A percentile compares a stretch with the other conserved stretches of the same genome.
Evolutionary conservation across 2,113 vertebrate species (phyloP).

Genomic region (Leptosomus discolor): DNA sequence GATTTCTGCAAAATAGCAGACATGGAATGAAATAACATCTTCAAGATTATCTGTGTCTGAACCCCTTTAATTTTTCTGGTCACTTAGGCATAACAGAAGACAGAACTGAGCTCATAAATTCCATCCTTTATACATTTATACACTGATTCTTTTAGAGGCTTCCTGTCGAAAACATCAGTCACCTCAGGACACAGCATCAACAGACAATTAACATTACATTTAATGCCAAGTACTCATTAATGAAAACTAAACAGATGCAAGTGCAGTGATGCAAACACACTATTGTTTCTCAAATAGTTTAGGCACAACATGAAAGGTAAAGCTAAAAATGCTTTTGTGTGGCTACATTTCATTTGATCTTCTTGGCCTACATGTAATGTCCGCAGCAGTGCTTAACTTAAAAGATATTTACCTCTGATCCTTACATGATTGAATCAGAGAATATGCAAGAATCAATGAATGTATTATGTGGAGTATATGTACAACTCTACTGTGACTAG

Average conservation of each 20-base stretch:
- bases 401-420: not conserved
- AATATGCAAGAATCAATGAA: not conserved
- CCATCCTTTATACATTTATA: not conserved
- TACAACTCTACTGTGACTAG: not conserved
- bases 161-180: not conserved
- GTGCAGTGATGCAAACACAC: not conserved
- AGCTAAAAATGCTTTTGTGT: not conserved
- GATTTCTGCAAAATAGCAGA: not conserved
- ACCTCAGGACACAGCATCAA: not conserved
- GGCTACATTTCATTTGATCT: not conserved
- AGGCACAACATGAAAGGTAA: not conserved
- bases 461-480: not conserved
- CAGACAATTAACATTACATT: not conserved
- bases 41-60: not conserved
- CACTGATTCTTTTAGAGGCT: not conserved
- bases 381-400: not conserved
- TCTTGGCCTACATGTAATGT: not conserved
- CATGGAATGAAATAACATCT: not conserved
- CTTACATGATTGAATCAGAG: not conserved
- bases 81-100: not conserved
- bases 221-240: not conserved
- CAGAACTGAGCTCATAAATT: not conserved
- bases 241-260: slow-evolving; percentile 22
- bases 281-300: not conserved
- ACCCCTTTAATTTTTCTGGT: not conserved